These are phyloP conservation scores for Eristalis tenax DNA, from an alignment of 2,888 invertebrate species.

Conservation along the genomic window DNA sequence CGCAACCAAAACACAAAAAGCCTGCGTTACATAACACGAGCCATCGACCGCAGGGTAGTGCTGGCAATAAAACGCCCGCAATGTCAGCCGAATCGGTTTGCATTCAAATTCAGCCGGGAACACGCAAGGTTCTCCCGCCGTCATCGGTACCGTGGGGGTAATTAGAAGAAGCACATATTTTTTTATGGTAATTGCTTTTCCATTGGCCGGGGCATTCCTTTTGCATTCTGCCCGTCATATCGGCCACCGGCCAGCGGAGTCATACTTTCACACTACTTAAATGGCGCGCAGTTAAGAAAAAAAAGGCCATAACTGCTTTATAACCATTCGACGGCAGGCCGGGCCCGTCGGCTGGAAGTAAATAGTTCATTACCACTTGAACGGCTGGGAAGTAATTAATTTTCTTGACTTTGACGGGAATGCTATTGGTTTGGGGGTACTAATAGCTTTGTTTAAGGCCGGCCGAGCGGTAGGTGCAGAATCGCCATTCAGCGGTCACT, in stretches of 20 bases:
- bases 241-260: neutral
- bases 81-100: neutral
- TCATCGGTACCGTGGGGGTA: neutral
- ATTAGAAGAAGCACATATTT: neutral
- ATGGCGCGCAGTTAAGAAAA: slow-evolving; percentile 22
- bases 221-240: neutral
- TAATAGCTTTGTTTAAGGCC: neutral
- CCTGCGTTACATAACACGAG: neutral
- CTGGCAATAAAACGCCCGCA: neutral
- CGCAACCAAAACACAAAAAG: no score
- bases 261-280: slow-evolving; percentile 33
- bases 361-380: neutral
- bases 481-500: neutral
- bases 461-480: neutral
- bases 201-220: neutral
- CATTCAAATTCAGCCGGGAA: neutral
- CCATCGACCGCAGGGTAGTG: neutral
- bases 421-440: neutral
- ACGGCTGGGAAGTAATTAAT: neutral
- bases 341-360: neutral
- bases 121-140: neutral
- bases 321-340: neutral
- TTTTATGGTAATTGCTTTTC: slow-evolving; percentile 9
- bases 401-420: neutral
- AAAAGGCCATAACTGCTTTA: slow-evolving; percentile 24